Conservation (phyloP, 2,113 vertebrate species). For the Micronycteris hirsuta region DNA sequence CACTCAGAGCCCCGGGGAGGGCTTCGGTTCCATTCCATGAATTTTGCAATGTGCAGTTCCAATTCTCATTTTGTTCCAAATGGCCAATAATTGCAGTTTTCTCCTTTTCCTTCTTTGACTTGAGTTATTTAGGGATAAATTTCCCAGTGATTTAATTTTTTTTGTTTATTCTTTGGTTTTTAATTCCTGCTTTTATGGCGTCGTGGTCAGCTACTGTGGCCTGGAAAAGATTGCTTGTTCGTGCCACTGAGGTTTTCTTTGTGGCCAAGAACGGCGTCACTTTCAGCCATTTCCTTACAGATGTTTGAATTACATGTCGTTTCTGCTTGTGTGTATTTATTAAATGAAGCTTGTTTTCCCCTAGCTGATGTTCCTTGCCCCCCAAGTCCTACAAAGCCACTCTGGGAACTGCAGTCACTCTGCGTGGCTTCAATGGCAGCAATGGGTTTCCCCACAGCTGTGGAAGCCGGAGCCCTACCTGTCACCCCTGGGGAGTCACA, state of each 20-base stretch:
- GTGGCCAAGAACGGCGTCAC: neutral
- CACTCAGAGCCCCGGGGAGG: neutral
- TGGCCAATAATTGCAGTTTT: neutral
- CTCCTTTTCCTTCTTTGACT: neutral
- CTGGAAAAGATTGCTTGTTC: neutral
- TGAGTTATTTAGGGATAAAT: constrained; percentile 10
- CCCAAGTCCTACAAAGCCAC: fast-evolving
- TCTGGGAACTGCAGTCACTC: too few relatives aligned
- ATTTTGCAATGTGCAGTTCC: neutral
- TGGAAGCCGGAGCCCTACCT: neutral
- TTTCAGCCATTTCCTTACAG: neutral
- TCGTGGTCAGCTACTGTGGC: neutral
- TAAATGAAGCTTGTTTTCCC: neutral
- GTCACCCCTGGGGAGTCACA: neutral
- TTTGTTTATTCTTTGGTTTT: neutral
- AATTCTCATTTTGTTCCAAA: neutral
- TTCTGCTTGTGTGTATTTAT: neutral
- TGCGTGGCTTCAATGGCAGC: neutral
- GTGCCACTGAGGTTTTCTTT: neutral
- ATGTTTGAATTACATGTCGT: neutral
- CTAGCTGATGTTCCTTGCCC: neutral
- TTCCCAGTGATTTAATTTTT: neutral
- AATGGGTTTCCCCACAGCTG: too few relatives aligned
- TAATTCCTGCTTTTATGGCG: constrained; percentile 2
- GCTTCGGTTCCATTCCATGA: neutral